Base-by-base conservation (phyloP, 2,888 invertebrate species). In the Drosophila atripex region DNA sequence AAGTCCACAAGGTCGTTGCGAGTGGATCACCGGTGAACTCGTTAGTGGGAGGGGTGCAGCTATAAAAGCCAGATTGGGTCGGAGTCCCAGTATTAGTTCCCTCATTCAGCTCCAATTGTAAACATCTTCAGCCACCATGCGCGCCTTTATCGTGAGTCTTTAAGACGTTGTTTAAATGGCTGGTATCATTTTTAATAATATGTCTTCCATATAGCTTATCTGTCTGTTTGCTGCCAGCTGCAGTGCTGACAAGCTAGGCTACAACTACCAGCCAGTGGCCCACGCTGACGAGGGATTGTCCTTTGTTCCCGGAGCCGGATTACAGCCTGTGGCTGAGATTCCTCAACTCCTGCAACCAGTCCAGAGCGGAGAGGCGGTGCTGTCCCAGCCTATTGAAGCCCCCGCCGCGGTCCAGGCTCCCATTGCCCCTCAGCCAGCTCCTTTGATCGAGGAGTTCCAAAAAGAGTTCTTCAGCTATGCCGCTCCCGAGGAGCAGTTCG, bases 401-500 rank as follows among this genome's bases (percentile, higher is more conserved):
- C 70, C 80, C 8, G 43, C 49, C 6, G 39, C 32, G 4, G 32
- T 43, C 12, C 65, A 51, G 12, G 51, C 52, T 14, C 45, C 70
- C 7, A 47, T 86, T 9, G 23, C 63, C 1, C 77, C 82, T 0
- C 83, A 87, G 61, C 14, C 74, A 1, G 83, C 73, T 0, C 80
- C 88, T 0, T 54, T 77, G 2, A 47, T 78, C 38, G 82, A 73
- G 55, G 85, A 82, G 49, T 87, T 80, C 63, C 86, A 80, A 51
- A 91, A 91, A 64, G 89, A 91, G 68, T 90, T 88, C 71, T 91
- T 87, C 56, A 80, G 79, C 43, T 90, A 90, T 54, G 85, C 88
- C 3, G 91, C 91, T 1, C 90, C 91, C 25, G 91, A 90, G 54
- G 90, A 88, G n/a, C 88, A 90, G 39, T 80, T 86, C 61, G 78